Base-by-base conservation (phyloP, 2,113 vertebrate genomes). In the Engystomops pustulosus region DNA sequence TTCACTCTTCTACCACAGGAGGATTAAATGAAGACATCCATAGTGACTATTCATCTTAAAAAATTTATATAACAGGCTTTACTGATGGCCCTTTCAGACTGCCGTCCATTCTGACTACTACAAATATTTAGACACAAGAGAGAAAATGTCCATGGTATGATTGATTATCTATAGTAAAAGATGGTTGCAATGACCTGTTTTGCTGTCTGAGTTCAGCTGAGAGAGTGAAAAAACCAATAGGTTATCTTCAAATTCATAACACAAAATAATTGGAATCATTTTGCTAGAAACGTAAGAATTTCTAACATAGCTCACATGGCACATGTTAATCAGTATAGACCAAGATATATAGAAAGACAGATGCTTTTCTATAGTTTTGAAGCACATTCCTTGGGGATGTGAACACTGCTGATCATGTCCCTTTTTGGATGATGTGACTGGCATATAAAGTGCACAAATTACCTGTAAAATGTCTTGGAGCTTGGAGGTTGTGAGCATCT, bases 111-210 rank as follows among this genome's bases (percentile, higher is more conserved):
- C n/a, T 9, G 5, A 70, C 68, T 70, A 23, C 36, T 34, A 20
- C 62, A 67, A 67, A 44, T 70, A 70, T 44, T 44, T 70, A 68
- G 68, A 41, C 20, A 7, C 36, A 41, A 44, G 68, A 44, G 34
- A 70, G 36, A 41, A 23, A 70, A 23, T 70, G 68, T 70, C 34
- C 68, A 44, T 70, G 68, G 68, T 23, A 11, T 70, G 68, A 38
- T 70, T 41, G 68, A 70, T 70, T 44, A 70, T 70, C 11, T 36
- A 41, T n/a, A 44, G 68, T 70, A 23, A 41, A 70, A 70, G 36
- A 70, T 41, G 9, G 36, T 23, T 44, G n/a, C 68, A 70, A 44
- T 44, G 32, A 68, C 65, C 65, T 68, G 68, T 70, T 70, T 41
- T 44, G 68, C 36, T 41, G 20, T 44, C 15, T 67, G 30, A 44